phyloP scores from a whole-genome alignment of 2,888 invertebrate genomes.

The Ischnus inquisitorius region DNA sequence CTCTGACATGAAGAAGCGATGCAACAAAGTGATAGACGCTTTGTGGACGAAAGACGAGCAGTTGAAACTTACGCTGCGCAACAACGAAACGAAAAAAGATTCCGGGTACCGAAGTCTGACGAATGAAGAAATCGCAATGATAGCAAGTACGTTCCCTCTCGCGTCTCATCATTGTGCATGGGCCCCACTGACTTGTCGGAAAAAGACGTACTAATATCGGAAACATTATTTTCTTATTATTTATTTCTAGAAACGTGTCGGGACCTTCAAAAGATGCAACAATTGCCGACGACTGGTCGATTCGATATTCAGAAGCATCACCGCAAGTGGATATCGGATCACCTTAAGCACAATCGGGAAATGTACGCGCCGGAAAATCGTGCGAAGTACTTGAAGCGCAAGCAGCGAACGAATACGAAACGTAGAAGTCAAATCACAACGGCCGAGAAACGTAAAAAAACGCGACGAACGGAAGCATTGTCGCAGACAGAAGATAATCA shows the following conservation, averaged over 20 bases:
- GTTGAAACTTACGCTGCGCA: not conserved
- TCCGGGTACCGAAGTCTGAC: not conserved
- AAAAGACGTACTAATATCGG: too few relatives aligned
- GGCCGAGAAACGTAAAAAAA: not conserved
- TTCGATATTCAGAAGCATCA: not conserved
- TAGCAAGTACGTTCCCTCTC: not conserved
- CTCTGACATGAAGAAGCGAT: slow-evolving; percentile 1
- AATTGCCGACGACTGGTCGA: not conserved
- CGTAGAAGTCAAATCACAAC: not conserved
- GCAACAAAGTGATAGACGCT: not conserved
- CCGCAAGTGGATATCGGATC: not conserved
- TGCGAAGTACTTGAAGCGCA: not conserved
- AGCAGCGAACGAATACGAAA: not conserved
- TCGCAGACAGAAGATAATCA: not conserved
- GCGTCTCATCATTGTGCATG: too few relatives aligned
- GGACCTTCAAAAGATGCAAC: not conserved
- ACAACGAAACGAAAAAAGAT: not conserved
- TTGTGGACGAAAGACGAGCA: not conserved
- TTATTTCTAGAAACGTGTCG: not conserved
- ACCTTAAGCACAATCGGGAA: not conserved
- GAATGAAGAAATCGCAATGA: not conserved
- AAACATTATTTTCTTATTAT: not conserved
- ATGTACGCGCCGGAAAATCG: not conserved
- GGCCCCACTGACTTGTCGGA: too few relatives aligned
- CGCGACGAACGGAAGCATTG: not conserved